Evolutionary conservation across 2,888 invertebrate genomes (phyloP).

Genomic region (Nipponacmea schrenckii): DNA sequence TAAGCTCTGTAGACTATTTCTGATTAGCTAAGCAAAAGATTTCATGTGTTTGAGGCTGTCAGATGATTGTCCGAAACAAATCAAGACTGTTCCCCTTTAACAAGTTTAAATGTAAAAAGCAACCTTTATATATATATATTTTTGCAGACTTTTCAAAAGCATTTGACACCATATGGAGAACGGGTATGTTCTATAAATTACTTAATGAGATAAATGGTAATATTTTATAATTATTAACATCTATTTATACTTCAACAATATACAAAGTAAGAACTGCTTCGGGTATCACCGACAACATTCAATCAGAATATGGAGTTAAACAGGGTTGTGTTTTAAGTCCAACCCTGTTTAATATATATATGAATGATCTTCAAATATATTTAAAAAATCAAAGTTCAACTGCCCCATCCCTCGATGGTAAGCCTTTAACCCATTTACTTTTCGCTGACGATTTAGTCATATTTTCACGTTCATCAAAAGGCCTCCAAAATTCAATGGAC

Average conservation of each 20-base stretch:
- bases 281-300: background rate
- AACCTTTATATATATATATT: background rate
- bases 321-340: conserved; percentile 3
- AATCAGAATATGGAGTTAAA: background rate
- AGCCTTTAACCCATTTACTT: background rate
- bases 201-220: background rate
- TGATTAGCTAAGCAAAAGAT: too few species aligned
- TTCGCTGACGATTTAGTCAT: background rate
- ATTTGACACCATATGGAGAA: background rate
- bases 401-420: background rate
- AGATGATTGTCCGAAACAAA: too few species aligned
- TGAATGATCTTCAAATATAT: background rate
- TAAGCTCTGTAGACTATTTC: too few species aligned
- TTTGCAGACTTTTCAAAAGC: background rate
- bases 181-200: background rate
- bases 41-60: too few species aligned
- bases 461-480: background rate
- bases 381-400: background rate
- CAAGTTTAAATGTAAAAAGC: background rate
- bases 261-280: background rate
- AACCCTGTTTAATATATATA: background rate
- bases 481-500: background rate
- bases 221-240: background rate
- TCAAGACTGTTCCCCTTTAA: background rate
- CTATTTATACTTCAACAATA: background rate